A percentile compares a stretch with the other conserved stretches of the same genome.
phyloP scores from a whole-genome alignment of 2,797 vertebrate species.

The Clarias pachynema region DNA sequence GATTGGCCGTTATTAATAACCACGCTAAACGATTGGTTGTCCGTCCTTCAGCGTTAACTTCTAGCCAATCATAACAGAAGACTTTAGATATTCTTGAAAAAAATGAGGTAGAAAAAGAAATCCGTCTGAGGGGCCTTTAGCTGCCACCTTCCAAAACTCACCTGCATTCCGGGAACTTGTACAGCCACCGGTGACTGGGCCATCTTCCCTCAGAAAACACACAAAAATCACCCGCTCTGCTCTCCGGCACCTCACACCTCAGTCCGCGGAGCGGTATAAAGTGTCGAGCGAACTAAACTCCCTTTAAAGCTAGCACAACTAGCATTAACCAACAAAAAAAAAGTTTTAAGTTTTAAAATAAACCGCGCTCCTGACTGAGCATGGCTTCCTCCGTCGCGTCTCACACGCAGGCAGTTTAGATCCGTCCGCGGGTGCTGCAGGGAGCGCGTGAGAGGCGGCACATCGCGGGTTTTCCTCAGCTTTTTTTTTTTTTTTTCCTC shows the following conservation, averaged over 20 bases:
- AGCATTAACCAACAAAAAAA: background rate
- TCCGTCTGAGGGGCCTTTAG: slow-evolving; percentile 19
- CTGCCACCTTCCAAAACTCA: slow-evolving; percentile 52
- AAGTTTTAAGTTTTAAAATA: slow-evolving; percentile 46
- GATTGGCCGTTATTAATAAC: slow-evolving; percentile 12
- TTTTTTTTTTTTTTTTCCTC: too few relatives aligned
- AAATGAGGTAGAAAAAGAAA: background rate
- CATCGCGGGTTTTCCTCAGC: background rate
- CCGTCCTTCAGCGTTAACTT: background rate
- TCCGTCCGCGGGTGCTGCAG: background rate
- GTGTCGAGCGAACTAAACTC: background rate
- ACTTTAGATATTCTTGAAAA: background rate
- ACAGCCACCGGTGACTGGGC: slow-evolving; percentile 63
- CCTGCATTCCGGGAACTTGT: slow-evolving; percentile 68
- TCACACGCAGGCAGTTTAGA: background rate
- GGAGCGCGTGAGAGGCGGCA: background rate
- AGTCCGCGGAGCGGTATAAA: background rate
- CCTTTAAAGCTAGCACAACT: slow-evolving; percentile 15
- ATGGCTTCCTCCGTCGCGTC: slow-evolving; percentile 34
- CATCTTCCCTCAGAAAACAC: slow-evolving; percentile 50
- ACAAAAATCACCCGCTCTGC: background rate
- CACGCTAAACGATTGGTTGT: background rate
- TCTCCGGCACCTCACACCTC: background rate
- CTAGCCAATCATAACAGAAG: background rate
- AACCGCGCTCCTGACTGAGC: slow-evolving; percentile 18